Base-by-base conservation (phyloP, 2,113 vertebrate genomes). In the Brachyhypopomus gauderio region DNA sequence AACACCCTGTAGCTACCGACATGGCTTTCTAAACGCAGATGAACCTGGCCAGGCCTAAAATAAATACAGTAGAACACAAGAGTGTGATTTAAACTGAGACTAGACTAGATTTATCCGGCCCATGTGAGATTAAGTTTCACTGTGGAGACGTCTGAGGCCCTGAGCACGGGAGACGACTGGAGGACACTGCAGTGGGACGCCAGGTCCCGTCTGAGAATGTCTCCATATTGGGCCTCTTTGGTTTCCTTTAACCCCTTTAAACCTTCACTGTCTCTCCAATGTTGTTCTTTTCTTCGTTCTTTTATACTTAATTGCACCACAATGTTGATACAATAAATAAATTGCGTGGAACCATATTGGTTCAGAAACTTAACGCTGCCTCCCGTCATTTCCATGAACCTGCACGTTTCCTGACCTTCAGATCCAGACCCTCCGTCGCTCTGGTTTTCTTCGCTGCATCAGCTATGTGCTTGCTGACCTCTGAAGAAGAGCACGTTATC, bases 351-450 rank as follows among this genome's bases (percentile, higher is more conserved):
- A 22, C 30, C n/a, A 38, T 38, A 62, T 48, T 64, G 19, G 3
- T 16, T 56, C 76, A 67, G 0, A 8, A 25, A 17, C 22, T 55
- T 27, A 64, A 67, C 25, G 11, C 9, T 22, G 66, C n/a, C 36
- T 70, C 36, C 36, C 20, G n/a, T 70, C 9, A 70, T n/a, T 41
- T n/a, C 36, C 4, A 25, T 19, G 59, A 78, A n/a, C 45, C 45
- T 9, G 1, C 12, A 67, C 63, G 8, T 69, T n/a, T 41, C 22
- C 58, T 70, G 66, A 78, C 77, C 76, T 78, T 78, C 55, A 78
- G n/a, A 56, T 67, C 30, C 66, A 19, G 17, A 64, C 45, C 25
- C 2, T 2, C 30, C n/a, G n/a, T 30, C 30, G 30, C 3, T 3
- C 30, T 30, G 30, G 2, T 30, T 1, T 30, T 30, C 30, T 1